Percentiles rank a stretch among this genome's conserved stretches.
These are phyloP conservation scores for Halcyon smyrnensis DNA, from an alignment of 2,797 vertebrate species.

Conservation along the genomic window DNA sequence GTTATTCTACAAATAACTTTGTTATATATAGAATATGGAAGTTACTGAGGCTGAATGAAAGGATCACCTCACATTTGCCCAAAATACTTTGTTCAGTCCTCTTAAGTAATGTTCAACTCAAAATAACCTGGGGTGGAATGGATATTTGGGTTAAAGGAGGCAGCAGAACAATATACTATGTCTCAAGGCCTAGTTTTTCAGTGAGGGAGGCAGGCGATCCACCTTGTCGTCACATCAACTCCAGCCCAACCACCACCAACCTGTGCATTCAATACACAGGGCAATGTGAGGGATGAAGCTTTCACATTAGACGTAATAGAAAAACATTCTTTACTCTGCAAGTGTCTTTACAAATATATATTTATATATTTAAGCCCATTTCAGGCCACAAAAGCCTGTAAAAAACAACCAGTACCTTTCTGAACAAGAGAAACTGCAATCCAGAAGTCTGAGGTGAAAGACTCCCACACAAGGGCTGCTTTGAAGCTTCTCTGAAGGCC, in stretches of 20 bases:
- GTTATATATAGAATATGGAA: accelerated
- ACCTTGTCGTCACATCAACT: neutral
- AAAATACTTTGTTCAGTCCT: neutral
- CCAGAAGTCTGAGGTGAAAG: constrained; percentile 59
- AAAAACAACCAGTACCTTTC: constrained; percentile 73
- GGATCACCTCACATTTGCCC: neutral
- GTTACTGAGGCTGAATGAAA: neutral
- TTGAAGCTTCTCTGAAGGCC: constrained; percentile 71
- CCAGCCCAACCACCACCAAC: neutral
- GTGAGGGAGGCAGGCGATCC: neutral
- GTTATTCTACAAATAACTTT: neutral
- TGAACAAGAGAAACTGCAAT: constrained; percentile 59
- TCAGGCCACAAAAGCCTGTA: constrained; percentile 67
- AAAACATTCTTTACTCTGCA: constrained; percentile 80
- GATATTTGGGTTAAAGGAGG: neutral
- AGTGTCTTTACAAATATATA: constrained; percentile 79
- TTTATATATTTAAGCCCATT: constrained; percentile 78
- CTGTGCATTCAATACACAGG: neutral
- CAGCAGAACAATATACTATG: neutral
- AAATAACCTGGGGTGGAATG: neutral
- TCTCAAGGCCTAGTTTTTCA: neutral
- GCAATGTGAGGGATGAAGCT: constrained; percentile 52
- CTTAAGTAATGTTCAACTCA: neutral
- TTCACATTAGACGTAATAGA: constrained; percentile 64
- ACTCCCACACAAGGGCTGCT: constrained; percentile 44